Base-by-base conservation (phyloP, 2,113 vertebrate species). In the Cheilinus undulatus region DNA sequence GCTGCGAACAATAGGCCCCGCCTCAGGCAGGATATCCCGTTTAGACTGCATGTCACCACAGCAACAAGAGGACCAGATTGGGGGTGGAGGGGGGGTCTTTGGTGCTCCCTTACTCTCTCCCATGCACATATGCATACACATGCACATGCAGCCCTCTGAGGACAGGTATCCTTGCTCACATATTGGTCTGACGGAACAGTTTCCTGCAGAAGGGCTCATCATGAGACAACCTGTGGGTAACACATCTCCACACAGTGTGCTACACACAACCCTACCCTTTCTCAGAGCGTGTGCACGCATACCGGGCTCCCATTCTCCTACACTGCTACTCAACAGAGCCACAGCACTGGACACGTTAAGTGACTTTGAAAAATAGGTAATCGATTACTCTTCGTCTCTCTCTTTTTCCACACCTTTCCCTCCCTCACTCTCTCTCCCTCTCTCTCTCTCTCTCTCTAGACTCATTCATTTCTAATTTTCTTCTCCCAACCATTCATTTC, bases 331-430 rank as follows among this genome's bases (percentile, higher is more conserved):
- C 95, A 94, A 73, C 94, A 85, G 88, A 86, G 86, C 85, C 84
- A 91, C 93, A 77, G 65, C 69, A 88, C 92, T 94, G 93, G 94
- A 95, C 90, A 91, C 89, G 92, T 94, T 96, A 96, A 95, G 93
- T 95, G 95, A 96, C 94, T 96, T 96, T 96, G 95, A 96, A 94
- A 96, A 97, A 97, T 95, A 95, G 95, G 92, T 95, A 96, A 96
- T 96, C 95, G 94, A 96, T 96, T 95, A 95, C 93, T 94, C 94
- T 92, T 91, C 73, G 23, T 76, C 53, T 68, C 88, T 88, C n/a
- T n/a, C n/a, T 46, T 13, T 48, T 46, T 23, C 65, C 45, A 60
- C 60, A 62, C 5, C 32, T 69, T 43, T 17, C 34, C 24, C 23
- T 70, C 65, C 59, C 24, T 92, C n/a, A 43, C 43, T 53, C 11